Percentiles rank a stretch among this genome's conserved stretches.
phyloP scores from a whole-genome alignment of 1,140 invertebrate genomes.

The Nasonia vitripennis region DNA sequence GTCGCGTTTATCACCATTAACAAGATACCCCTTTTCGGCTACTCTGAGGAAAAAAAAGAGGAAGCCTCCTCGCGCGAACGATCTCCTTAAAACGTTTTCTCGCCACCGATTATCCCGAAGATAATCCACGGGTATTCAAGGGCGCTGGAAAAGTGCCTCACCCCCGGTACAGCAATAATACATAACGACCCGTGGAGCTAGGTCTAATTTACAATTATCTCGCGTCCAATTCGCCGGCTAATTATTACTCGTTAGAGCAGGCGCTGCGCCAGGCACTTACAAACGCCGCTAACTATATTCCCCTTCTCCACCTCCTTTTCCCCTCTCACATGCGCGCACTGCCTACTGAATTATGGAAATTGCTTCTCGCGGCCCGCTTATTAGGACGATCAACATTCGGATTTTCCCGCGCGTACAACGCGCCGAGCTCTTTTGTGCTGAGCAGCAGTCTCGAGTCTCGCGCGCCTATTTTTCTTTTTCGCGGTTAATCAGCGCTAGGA shows the following conservation, averaged over 20 bases:
- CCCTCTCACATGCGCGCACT: not conserved
- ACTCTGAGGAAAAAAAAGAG: not conserved
- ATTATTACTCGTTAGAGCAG: constrained; percentile 51
- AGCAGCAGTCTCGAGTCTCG: not conserved
- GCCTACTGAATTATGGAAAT: constrained; percentile 53
- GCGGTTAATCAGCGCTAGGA: not conserved
- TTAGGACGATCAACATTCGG: constrained; percentile 45
- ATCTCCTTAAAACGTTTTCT: not conserved
- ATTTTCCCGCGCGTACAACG: constrained; percentile 14
- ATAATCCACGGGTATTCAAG: constrained; percentile 35
- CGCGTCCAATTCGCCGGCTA: constrained; percentile 46
- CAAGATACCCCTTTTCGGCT: no score
- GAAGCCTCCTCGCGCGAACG: not conserved
- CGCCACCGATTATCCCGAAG: not conserved
- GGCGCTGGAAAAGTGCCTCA: not conserved
- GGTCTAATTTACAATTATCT: constrained; percentile 50
- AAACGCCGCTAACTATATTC: not conserved
- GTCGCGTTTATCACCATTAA: no score
- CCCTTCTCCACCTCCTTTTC: not conserved
- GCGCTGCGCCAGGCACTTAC: constrained; percentile 25
- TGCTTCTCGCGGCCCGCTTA: constrained; percentile 29
- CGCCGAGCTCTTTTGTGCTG: not conserved
- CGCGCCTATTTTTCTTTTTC: not conserved
- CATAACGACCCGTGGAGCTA: constrained; percentile 21
- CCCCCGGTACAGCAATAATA: constrained; percentile 27